These are phyloP conservation scores for Eristalis pertinax DNA, from an alignment of 2,888 invertebrate species.

Conservation along the genomic window DNA sequence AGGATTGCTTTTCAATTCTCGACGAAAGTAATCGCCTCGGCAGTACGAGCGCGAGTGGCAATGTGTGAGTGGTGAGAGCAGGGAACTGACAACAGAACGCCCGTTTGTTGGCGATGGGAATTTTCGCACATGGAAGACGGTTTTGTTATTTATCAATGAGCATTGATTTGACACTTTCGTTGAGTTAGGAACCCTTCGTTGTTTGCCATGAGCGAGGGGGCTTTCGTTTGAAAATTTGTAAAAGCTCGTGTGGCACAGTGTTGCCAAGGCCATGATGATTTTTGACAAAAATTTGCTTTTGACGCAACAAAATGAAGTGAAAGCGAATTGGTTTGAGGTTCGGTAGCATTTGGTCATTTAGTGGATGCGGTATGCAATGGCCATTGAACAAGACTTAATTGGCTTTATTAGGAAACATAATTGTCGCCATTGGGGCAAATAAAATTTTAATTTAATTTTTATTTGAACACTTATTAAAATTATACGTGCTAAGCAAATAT, in stretches of 20 bases:
- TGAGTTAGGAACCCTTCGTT: slow-evolving; percentile 24
- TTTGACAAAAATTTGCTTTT: too few species aligned
- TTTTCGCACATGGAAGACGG: slow-evolving; percentile 61
- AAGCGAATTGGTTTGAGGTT: too few species aligned
- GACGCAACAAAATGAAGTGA: too few species aligned
- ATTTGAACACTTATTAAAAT: too few species aligned
- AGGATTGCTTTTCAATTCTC: neutral
- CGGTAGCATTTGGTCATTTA: too few species aligned
- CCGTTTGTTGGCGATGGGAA: slow-evolving; percentile 53
- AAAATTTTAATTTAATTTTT: too few species aligned
- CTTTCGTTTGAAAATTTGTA: slow-evolving; percentile 32
- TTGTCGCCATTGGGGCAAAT: too few species aligned
- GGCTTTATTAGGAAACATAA: too few species aligned
- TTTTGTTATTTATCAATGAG: slow-evolving; percentile 69
- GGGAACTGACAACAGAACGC: slow-evolving; percentile 48
- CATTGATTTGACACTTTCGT: slow-evolving; percentile 66
- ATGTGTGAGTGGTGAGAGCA: slow-evolving; percentile 7
- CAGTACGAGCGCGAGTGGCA: neutral
- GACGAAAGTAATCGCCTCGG: neutral
- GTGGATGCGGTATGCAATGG: too few species aligned
- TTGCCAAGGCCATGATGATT: neutral
- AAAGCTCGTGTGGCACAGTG: slow-evolving; percentile 30
- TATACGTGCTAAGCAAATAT: too few species aligned
- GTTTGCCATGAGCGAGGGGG: neutral
- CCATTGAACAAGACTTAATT: too few species aligned